Evolutionary conservation across 37 sponge, comb jelly and placozoan species (phyloP), one percentile per base, ranked within the genome.

Genomic region (Oopsacas minuta): DNA sequence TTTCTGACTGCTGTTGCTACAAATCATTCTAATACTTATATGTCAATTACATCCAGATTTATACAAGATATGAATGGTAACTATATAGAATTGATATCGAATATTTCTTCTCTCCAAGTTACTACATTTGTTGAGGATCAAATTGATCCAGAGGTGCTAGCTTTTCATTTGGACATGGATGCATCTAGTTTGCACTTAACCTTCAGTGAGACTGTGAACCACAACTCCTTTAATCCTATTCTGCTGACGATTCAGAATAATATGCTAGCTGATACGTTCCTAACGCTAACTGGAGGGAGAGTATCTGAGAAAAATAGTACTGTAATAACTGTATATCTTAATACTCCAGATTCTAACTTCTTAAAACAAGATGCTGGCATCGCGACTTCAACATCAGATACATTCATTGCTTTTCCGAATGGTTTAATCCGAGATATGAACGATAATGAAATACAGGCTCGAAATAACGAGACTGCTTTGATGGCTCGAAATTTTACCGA

Each of bases 121-220:
- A 35, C 88, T 25, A 23, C 1, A 8, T 95, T 88, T 75, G 85
- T 46, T 0, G 37, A 37, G 83, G 96, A 95, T 51, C 49, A 10
- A 0, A 28, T 88, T 38, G 38, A 38, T 36, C 96, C 96, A 35
- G 85, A 83, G 25, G 84, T 95, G 15, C 89, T 89, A 52, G 0
- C 23, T 0, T 95, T 92, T 69, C 86, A 89, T 36, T 23, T 95
- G 15, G 92, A 95, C 46, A 84, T 91, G 88, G 91, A 95, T 85
- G 81, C 87, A 0, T 52, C 88, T 0, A 88, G 84, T 36, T 39
- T 95, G 37, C 90, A 88, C n/a, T 86, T 95, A 15, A 88, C 51
- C 69, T 95, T 95, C 90, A 90, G 90, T 82, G 96, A 95, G 83
- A 95, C 96, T 81, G 96, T 95, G 35, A 92, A 95, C 83, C 69